Conservation (phyloP, 2,888 invertebrate genomes). For the Drosophila anceps region DNA sequence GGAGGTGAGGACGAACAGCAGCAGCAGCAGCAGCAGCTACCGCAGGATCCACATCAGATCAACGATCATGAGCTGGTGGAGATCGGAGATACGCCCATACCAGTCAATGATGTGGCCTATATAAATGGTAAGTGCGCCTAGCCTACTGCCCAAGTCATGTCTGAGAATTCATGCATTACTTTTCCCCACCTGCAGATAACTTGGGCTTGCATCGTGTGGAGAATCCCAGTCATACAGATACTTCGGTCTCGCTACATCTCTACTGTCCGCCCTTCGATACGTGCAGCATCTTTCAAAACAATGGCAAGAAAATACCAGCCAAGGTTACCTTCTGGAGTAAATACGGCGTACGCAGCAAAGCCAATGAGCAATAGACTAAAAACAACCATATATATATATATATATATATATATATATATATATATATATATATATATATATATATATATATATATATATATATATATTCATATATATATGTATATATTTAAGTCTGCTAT, state of each 20-base stretch:
- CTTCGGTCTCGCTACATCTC: constrained; percentile 96
- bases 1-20: constrained; percentile 13
- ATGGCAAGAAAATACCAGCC: constrained; percentile 90
- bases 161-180: not conserved
- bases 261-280: constrained; percentile 97
- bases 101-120: constrained; percentile 94
- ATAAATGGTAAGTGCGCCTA: constrained; percentile 92
- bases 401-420: not conserved
- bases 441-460: not conserved
- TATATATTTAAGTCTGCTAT: constrained; percentile 41
- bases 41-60: constrained; percentile 49
- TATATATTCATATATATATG: not conserved
- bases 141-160: too few relatives aligned
- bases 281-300: constrained; percentile 96
- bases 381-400: not conserved
- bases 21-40: too few relatives aligned
- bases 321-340: constrained; percentile 97
- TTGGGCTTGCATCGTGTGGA: constrained; percentile 98
- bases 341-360: constrained; percentile 88
- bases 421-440: not conserved
- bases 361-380: constrained; percentile 56
- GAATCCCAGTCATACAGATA: constrained; percentile 95
- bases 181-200: constrained; percentile 89
- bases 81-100: constrained; percentile 88
- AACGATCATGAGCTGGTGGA: constrained; percentile 88